Evolutionary conservation across 2,888 invertebrate genomes (phyloP), one percentile per base, ranked within the genome.

Genomic region (Hypselothyrea guttata): DNA sequence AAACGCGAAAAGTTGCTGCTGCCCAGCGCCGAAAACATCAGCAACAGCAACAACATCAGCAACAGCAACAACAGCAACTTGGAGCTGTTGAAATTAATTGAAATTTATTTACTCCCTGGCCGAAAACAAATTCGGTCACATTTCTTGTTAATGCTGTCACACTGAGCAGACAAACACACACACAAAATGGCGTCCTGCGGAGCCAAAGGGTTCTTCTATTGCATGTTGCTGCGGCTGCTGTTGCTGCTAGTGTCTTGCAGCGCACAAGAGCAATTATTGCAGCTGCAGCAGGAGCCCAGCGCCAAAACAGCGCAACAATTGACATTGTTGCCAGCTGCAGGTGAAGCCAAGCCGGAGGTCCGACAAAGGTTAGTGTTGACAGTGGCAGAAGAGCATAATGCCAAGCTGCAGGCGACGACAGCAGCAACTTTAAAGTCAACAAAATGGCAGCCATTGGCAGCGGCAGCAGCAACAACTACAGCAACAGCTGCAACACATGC

Each of bases 71-170:
- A n/a, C 73, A 60, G 46, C 60, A 65, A 54, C 58, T 59, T 62
- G 48, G 48, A 56, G 55, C 49, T 54, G 53, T 47, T 49, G n/a
- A 63, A 64, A 72, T 64, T 78, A 71, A 78, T 85, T 79, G 82
- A 53, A 69, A 69, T 64, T 86, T 67, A 86, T 68, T 66, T 58
- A 37, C 16, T 4, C 15, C 22, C 42, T 34, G 1, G 54, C 49
- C 62, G 44, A 45, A 42, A 61, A 56, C 56, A 61, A 65, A 69
- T 79, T 72, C 44, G 71, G 41, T 44, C 40, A 38, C 33, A 61
- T 40, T 64, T 53, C 31, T 37, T 37, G 62, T 58, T 60, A 51
- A 68, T 74, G 58, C 58, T 58, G 56, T 49, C 45, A 40, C 58
- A 54, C 47, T 74, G 52, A 69, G 51, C 31, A 5, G 40, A 37